Evolutionary conservation across 92 coral and sea anemone species (phyloP), one percentile per base, ranked within the genome.

Genomic region (Actinernus sp.): DNA sequence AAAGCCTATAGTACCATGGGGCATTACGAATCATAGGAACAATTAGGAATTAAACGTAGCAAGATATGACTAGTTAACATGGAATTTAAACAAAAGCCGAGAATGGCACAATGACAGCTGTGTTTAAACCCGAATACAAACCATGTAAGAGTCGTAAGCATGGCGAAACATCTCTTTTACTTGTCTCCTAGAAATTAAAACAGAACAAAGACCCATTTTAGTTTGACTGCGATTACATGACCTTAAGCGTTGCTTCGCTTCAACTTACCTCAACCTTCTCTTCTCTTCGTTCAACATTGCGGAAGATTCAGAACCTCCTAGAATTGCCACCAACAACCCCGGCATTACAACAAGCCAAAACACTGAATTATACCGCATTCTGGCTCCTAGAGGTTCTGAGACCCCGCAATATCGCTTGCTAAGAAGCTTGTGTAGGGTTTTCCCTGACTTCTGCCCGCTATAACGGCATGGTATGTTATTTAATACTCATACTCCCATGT

Each of bases 91-190:
- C 64, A 31, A 20, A 16, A 57, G n/a, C 12, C 30, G 0, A 25
- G 3, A 28, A 39, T 40, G 13, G 45, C 30, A 40, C 24, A 39
- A 37, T 24, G 39, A 49, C 18, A 34, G 16, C 56, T 28, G 43
- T 20, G 13, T 29, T 32, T 34, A 47, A 21, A 61, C 49, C 5
- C 13, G 32, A 21, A 37, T 23, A 79, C 97, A 65, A 50, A 95
- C 99, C 99, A 95, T 95, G 68, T 95, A 95, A 2, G 99, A 91
- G 67, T 63, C 60, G 85, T 91, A 95, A 46, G 97, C 99, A 80
- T 95, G 99, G 49, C 49, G 89, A 83, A 95, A 95, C 99, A 95
- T 95, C 57, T 95, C 99, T 71, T 74, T 44, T 26, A 95, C 99
- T 31, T 75, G 85, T 33, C 78, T 88, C 85, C 99, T 95, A 47